A percentile compares a stretch with the other conserved stretches of the same genome.
These are phyloP conservation scores for Sinocyclocheilus maitianheensis DNA, from an alignment of 2,113 vertebrate species.

Conservation along the genomic window DNA sequence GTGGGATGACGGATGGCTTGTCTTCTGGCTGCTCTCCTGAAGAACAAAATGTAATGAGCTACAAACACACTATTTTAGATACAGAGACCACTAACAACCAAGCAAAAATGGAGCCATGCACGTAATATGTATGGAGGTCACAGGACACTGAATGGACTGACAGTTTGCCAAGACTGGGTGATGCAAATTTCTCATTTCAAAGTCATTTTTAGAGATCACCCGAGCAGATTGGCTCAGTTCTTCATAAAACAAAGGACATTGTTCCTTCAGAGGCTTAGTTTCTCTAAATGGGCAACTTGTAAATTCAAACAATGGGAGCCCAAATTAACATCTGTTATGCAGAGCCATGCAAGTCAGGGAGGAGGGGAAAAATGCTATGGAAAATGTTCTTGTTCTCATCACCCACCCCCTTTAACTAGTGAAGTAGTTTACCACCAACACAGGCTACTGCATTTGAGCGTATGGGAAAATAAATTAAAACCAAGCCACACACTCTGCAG, in stretches of 20 bases:
- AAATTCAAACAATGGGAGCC: background rate
- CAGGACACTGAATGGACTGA: background rate
- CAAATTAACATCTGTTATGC: constrained; percentile 12
- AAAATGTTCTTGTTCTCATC: constrained; percentile 30
- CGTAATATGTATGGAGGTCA: background rate
- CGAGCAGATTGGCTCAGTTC: background rate
- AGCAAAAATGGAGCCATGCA: constrained; percentile 41
- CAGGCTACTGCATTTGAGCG: constrained; percentile 19
- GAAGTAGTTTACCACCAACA: constrained; percentile 24
- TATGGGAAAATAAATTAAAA: constrained; percentile 56
- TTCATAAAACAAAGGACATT: background rate
- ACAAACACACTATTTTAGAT: background rate
- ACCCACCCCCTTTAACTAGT: constrained; percentile 38
- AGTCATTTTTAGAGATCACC: background rate
- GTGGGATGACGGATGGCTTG: constrained; percentile 88
- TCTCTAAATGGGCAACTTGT: constrained; percentile 3
- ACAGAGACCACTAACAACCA: background rate
- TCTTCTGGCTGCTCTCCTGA: constrained; percentile 85
- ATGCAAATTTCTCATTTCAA: background rate
- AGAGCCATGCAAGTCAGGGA: background rate
- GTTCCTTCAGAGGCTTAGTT: background rate
- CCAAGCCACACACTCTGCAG: constrained; percentile 59
- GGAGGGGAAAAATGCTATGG: background rate
- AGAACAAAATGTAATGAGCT: background rate
- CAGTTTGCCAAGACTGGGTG: constrained; percentile 19